Evolutionary conservation across 2,888 invertebrate species (phyloP).

Genomic region (Platycheirus rosarum): DNA sequence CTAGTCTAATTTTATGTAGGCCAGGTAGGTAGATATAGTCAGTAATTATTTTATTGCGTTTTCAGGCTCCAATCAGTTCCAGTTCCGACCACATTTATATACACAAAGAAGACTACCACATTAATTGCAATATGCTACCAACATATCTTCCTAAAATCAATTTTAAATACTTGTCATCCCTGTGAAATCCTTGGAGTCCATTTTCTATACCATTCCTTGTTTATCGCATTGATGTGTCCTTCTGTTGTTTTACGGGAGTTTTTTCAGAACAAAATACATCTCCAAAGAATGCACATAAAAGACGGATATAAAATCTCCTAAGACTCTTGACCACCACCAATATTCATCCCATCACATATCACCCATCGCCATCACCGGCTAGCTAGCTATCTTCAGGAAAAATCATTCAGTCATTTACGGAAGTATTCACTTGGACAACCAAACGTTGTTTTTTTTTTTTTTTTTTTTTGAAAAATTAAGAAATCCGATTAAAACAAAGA

Average conservation of each 20-base stretch:
- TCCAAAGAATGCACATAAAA: background rate
- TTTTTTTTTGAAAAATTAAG: conserved; percentile 71
- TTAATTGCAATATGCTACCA: conserved; percentile 55
- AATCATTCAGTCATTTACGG: conserved; percentile 58
- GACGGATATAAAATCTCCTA: conserved; percentile 32
- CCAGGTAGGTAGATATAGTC: background rate
- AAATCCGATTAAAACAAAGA: conserved; percentile 72
- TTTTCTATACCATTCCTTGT: no score
- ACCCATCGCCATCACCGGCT: conserved; percentile 2
- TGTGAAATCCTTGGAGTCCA: conserved; percentile 67
- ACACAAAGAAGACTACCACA: conserved; percentile 20
- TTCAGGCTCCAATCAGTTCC: conserved; percentile 4
- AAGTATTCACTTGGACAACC: conserved; percentile 55
- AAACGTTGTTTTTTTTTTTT: conserved; percentile 69
- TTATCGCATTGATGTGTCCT: conserved; percentile 19
- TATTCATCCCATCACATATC: background rate
- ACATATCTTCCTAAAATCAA: conserved; percentile 61
- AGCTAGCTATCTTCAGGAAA: conserved; percentile 28
- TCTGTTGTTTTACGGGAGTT: conserved; percentile 8
- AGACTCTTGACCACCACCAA: conserved; percentile 29
- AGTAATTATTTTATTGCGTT: background rate
- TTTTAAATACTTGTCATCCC: conserved; percentile 68
- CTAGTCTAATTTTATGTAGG: background rate
- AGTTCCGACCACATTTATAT: conserved; percentile 5
- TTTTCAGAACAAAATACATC: background rate